Evolutionary conservation across 92 coral and sea anemone genomes (phyloP).

Genomic region (Zoanthus solanderi): DNA sequence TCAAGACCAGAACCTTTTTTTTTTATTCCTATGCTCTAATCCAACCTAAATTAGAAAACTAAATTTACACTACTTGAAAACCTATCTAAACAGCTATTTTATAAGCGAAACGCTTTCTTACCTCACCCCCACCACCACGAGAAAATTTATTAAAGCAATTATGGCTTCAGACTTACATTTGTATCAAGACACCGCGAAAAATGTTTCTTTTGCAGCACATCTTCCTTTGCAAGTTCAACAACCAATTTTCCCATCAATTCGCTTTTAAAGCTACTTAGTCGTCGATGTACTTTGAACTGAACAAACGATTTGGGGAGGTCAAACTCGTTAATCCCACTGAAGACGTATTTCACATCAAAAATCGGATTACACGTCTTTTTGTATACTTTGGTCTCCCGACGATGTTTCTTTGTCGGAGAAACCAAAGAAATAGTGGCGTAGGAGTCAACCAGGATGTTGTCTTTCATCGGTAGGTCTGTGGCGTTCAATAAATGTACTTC

Average conservation of each 20-base stretch:
- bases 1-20: too few relatives aligned
- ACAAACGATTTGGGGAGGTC: constrained; percentile 67
- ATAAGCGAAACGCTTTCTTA: too few relatives aligned
- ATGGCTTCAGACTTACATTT: constrained; percentile 17
- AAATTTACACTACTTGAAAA: too few relatives aligned
- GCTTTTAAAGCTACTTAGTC: constrained; percentile 32
- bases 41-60: too few relatives aligned
- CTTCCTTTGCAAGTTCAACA: constrained; percentile 61
- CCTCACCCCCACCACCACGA: too few relatives aligned
- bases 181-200: constrained; percentile 49
- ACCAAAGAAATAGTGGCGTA: constrained; percentile 69
- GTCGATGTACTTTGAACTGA: constrained; percentile 70
- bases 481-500: constrained; percentile 79
- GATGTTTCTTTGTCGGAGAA: constrained; percentile 58
- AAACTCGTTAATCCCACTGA: constrained; percentile 56
- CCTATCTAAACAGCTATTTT: too few relatives aligned
- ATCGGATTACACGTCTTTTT: constrained; percentile 92
- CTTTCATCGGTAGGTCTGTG: constrained; percentile 76
- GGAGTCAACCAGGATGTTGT: constrained; percentile 62
- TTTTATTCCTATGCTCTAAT: too few relatives aligned
- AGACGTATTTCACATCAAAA: constrained; percentile 71
- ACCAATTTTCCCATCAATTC: constrained; percentile 76
- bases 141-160: neutral
- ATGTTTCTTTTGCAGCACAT: constrained; percentile 47
- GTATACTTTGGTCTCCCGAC: constrained; percentile 75